Evolutionary conservation across 2,797 vertebrate genomes (phyloP).

Genomic region (Mormyrops attenuatus): DNA sequence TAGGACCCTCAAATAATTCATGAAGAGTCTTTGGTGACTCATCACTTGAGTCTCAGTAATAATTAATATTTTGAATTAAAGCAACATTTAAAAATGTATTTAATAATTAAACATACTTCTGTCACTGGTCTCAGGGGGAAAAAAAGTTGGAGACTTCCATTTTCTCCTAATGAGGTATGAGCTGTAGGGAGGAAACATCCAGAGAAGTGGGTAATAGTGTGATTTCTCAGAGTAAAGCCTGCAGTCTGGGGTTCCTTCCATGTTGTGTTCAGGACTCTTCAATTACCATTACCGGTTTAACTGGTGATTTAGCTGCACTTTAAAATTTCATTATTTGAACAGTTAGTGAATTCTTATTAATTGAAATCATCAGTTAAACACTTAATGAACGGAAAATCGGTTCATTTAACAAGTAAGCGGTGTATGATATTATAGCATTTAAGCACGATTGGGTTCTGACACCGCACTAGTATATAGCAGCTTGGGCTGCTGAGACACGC

Average conservation of each 20-base stretch:
- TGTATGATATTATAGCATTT: not conserved
- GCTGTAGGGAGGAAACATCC: not conserved
- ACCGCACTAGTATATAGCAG: not conserved
- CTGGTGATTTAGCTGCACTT: not conserved
- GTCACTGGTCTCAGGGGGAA: not conserved
- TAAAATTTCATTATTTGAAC: conserved; percentile 1
- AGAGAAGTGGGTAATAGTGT: not conserved
- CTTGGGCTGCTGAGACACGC: not conserved
- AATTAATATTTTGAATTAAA: conserved; percentile 19
- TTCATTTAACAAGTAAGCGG: not conserved
- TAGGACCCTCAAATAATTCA: not conserved
- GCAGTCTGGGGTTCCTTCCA: not conserved
- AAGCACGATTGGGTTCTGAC: not conserved
- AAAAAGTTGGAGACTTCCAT: not conserved
- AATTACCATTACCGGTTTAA: conserved; percentile 4
- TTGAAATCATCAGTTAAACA: not conserved
- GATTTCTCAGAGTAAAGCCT: not conserved
- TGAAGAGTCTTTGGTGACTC: not conserved
- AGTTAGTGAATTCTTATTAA: not conserved
- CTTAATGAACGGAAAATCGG: not conserved
- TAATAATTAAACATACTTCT: not conserved
- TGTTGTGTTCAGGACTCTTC: not conserved
- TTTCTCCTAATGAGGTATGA: not conserved
- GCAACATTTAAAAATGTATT: not conserved
- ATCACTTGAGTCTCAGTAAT: conserved; percentile 11